Conservation (phyloP, 2,888 invertebrate species). For the Ferrisia virgata region DNA sequence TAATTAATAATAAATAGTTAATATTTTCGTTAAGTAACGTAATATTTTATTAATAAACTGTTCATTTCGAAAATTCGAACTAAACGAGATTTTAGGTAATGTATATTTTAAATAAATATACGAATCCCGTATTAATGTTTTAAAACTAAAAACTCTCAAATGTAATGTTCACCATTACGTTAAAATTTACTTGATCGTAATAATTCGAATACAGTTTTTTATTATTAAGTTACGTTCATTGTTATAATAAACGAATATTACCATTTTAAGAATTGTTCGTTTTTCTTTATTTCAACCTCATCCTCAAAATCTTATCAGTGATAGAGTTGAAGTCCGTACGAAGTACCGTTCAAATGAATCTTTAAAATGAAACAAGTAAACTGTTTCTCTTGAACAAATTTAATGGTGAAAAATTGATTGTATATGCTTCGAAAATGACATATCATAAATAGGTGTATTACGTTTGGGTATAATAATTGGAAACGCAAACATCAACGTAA, state of each 20-base stretch:
- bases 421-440: too few relatives aligned
- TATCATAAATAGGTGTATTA: too few relatives aligned
- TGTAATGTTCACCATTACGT: slow-evolving; percentile 35
- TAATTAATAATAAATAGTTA: slow-evolving; percentile 36
- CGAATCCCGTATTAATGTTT: background rate
- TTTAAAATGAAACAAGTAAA: too few relatives aligned
- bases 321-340: too few relatives aligned
- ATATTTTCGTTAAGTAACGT: slow-evolving; percentile 33
- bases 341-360: too few relatives aligned
- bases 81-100: slow-evolving; percentile 20
- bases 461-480: too few relatives aligned
- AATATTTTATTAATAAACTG: slow-evolving; percentile 31
- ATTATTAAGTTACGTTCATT: slow-evolving; percentile 45
- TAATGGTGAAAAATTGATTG: too few relatives aligned
- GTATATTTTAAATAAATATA: slow-evolving; percentile 25
- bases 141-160: slow-evolving; percentile 14
- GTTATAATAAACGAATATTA: slow-evolving; percentile 44
- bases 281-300: background rate
- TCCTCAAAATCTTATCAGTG: too few relatives aligned
- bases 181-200: slow-evolving; percentile 37
- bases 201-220: slow-evolving; percentile 43
- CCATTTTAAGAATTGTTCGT: slow-evolving; percentile 36
- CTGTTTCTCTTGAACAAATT: too few relatives aligned
- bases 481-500: too few relatives aligned
- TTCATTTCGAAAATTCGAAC: slow-evolving; percentile 21